These are phyloP conservation scores for Cassiopea xamachana DNA, from an alignment of 30 jellyfish, hydroid and myxozoan genomes.

Conservation along the genomic window DNA sequence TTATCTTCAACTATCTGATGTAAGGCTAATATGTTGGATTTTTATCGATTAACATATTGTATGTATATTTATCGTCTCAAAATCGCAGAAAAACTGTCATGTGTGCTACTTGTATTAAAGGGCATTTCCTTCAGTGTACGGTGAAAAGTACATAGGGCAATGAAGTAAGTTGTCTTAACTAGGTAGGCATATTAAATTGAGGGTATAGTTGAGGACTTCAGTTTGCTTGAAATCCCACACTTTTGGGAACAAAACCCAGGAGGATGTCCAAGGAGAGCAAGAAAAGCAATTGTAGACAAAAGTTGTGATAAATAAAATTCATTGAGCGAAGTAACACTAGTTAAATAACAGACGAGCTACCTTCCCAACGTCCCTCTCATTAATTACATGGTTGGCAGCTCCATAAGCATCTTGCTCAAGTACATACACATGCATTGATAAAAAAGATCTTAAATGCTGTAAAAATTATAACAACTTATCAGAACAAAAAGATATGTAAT, in stretches of 20 bases:
- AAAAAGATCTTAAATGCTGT: conserved; percentile 23
- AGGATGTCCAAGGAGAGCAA: not conserved
- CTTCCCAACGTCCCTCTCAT: conserved; percentile 1
- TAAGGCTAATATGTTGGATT: too few relatives aligned
- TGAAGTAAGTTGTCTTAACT: too few relatives aligned
- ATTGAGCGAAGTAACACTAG: conserved; percentile 18
- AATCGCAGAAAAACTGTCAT: too few relatives aligned
- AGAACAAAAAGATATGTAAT: not conserved
- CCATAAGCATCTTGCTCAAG: conserved; percentile 7
- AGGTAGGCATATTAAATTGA: too few relatives aligned
- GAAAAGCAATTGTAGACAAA: not conserved
- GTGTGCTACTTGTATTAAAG: too few relatives aligned
- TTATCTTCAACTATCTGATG: too few relatives aligned
- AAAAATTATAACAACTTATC: not conserved
- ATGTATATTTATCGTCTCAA: too few relatives aligned
- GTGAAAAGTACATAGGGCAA: too few relatives aligned
- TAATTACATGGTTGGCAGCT: conserved; percentile 7
- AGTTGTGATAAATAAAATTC: not conserved
- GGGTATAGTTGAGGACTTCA: too few relatives aligned
- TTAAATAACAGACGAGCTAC: conserved; percentile 9
- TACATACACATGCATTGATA: conserved; percentile 51
- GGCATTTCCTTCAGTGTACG: too few relatives aligned
- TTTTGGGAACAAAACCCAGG: not conserved
- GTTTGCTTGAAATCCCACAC: too few relatives aligned
- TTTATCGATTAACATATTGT: too few relatives aligned